Base-by-base conservation (phyloP, 2,888 invertebrate genomes). In the Andrena marginata region DNA sequence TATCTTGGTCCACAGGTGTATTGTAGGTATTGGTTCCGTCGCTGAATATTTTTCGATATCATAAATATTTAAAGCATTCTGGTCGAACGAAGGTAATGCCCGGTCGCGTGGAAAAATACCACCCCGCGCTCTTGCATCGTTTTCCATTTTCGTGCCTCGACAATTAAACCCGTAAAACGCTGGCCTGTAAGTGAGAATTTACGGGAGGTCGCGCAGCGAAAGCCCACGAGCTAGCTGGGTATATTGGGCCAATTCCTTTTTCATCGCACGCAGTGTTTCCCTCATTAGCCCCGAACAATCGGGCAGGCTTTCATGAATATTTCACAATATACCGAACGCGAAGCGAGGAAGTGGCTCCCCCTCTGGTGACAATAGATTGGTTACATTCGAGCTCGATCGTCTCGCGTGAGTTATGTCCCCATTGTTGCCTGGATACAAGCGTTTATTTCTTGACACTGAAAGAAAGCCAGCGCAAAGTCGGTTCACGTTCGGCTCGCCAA, bases 331-430 rank as follows among this genome's bases (percentile, higher is more conserved):
- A 54, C 65, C 20, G n/a, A n/a, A 23, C 51, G 54, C 65, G 77
- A 48, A 29, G 10, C 69, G 56, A 63, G 70, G 51, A 51, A 70
- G 51, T 73, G 56, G 60, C 48, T 56, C 42, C 31, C 59, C 54
- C 42, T 33, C n/a, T n/a, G 70, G 49, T 49, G 79, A 84, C 78
- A 84, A 84, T 82, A 64, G 62, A 68, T 75, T 48, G 64, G 71
- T 79, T 72, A 71, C 76, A 70, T 76, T 68, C 79, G 48, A 76
- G 64, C 65, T 72, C 79, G 76, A 84, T 83, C 83, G 76, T 51
- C 56, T 54, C 64, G 7, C 62, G 48, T 76, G 83, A 79, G 79
- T 84, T 84, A 73, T 69, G 63, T 59, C 23, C 31, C 83, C 56
- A 83, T 83, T 78, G 75, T 76, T 73, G 60, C 31, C 10, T 23